Conservation (phyloP, 2,113 vertebrate genomes). For the Megalops atlanticus region DNA sequence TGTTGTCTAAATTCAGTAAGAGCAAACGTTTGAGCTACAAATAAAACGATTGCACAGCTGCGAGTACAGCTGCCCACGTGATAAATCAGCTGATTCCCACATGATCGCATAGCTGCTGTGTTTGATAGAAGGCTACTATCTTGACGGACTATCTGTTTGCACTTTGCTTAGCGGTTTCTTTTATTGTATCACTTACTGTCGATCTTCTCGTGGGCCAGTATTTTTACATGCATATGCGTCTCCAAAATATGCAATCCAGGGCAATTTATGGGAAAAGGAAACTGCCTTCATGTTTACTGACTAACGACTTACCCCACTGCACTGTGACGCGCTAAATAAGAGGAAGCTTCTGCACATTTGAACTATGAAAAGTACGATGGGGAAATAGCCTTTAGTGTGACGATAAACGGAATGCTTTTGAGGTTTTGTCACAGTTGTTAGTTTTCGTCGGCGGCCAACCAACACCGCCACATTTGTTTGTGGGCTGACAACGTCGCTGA, state of each 20-base stretch:
- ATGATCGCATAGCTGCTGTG: not conserved
- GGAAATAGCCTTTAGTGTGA: not conserved
- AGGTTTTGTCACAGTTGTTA: not conserved
- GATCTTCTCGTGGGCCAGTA: too few species aligned
- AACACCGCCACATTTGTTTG: not conserved
- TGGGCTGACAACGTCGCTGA: not conserved
- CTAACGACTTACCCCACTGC: not conserved
- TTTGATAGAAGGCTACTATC: too few species aligned
- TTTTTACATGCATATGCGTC: too few species aligned
- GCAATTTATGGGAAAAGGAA: too few species aligned
- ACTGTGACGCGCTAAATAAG: not conserved
- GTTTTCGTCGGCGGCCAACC: not conserved
- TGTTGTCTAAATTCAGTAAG: too few species aligned
- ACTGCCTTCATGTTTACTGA: not conserved
- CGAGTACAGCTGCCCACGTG: not conserved
- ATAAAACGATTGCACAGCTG: not conserved
- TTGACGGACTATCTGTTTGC: too few species aligned
- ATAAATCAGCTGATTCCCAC: conserved; percentile 54
- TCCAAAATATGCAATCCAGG: too few species aligned
- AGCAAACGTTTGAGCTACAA: too few species aligned
- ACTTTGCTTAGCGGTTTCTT: too few species aligned
- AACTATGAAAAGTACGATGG: not conserved
- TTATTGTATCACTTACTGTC: too few species aligned
- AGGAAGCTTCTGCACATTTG: not conserved
- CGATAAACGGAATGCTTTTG: not conserved